phyloP scores from a whole-genome alignment of 2,797 vertebrate genomes.

The Sebastes steindachneri region DNA sequence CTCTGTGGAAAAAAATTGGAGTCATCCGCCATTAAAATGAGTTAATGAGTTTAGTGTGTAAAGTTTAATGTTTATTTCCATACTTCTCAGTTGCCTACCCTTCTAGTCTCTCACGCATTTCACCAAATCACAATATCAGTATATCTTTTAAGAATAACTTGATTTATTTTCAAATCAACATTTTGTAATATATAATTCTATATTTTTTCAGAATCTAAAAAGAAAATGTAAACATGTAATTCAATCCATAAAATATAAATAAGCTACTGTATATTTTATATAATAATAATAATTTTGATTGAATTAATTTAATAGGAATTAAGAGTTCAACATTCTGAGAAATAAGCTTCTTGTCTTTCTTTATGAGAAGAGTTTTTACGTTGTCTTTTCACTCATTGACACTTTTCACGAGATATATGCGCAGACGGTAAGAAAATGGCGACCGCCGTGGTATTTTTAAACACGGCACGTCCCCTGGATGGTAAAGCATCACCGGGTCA shows the following conservation, averaged over 20 bases:
- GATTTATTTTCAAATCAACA: neutral
- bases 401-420: too few relatives aligned
- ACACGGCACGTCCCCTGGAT: neutral
- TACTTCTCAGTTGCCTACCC: neutral
- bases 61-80: neutral
- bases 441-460: neutral
- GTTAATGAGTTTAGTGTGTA: neutral
- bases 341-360: neutral
- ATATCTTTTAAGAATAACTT: neutral
- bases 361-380: too few relatives aligned
- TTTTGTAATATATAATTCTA: neutral
- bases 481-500: neutral
- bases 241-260: too few relatives aligned
- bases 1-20: neutral
- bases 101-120: neutral
- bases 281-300: too few relatives aligned
- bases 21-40: neutral
- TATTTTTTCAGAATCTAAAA: too few relatives aligned
- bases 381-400: too few relatives aligned
- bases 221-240: too few relatives aligned
- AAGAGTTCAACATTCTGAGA: neutral
- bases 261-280: too few relatives aligned
- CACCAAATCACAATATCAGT: neutral
- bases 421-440: neutral
- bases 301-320: too few relatives aligned